Evolutionary conservation across 2,113 vertebrate genomes (phyloP).

Genomic region (Danio rerio): GRCz12tu NC_133178.1:57452501-57453000

Average conservation of each 20-base stretch:
- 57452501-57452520: no score
- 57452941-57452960: constrained; percentile 22
- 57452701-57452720: constrained; percentile 97
- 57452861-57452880: constrained; percentile 97
- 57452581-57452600: no score
- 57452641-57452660: constrained; percentile 71
- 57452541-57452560: no score
- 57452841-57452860: constrained; percentile 98
- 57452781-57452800: neutral
- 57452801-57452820: constrained; percentile 2
- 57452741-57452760: constrained; percentile 19
- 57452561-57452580: no score
- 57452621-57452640: neutral
- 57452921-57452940: constrained; percentile 97
- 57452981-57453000: no score
- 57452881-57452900: constrained; percentile 95
- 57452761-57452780: neutral
- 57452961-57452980: no score
- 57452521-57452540: no score
- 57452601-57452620: no score
- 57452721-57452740: constrained; percentile 98
- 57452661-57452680: constrained; percentile 97
- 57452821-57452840: constrained; percentile 54
- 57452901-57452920: constrained; percentile 94
- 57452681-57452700: constrained; percentile 97